phyloP scores from a whole-genome alignment of 2,797 vertebrate species.

The Coracias cyanogaster region DNA sequence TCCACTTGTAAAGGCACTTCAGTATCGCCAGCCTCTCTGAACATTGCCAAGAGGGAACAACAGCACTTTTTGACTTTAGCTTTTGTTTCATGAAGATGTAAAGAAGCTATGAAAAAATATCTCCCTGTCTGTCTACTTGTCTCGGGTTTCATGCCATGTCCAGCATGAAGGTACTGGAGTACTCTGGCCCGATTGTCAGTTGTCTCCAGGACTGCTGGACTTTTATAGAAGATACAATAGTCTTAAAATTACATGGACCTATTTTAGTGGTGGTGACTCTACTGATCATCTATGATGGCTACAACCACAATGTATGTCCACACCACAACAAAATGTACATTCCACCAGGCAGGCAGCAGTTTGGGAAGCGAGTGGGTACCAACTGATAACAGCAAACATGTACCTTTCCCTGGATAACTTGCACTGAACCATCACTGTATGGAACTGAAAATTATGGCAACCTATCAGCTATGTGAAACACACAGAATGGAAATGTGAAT shows the following conservation, averaged over 20 bases:
- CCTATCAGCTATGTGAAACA: not conserved
- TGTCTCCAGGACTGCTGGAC: not conserved
- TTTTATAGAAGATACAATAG: not conserved
- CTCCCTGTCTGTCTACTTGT: not conserved
- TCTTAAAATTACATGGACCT: not conserved
- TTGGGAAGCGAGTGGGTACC: not conserved
- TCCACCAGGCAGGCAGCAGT: not conserved
- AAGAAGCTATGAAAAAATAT: not conserved
- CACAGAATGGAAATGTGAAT: conserved; percentile 20
- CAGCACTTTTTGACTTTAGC: not conserved
- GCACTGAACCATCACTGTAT: not conserved
- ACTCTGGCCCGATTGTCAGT: not conserved
- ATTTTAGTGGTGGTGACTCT: not conserved
- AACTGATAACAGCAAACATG: not conserved
- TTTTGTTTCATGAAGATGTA: not conserved
- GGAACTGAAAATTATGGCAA: conserved; percentile 3
- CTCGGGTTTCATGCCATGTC: not conserved
- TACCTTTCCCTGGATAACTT: not conserved
- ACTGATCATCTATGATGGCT: not conserved
- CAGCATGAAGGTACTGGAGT: not conserved
- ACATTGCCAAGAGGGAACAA: not conserved
- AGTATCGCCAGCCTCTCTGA: not conserved
- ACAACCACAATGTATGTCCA: not conserved
- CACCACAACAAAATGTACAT: accelerated
- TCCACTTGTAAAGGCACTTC: not conserved